A percentile compares a stretch with the other conserved stretches of the same genome.
These are phyloP conservation scores for Drymonia ruficornis DNA, from an alignment of 2,888 invertebrate species.

Conservation along the genomic window DNA sequence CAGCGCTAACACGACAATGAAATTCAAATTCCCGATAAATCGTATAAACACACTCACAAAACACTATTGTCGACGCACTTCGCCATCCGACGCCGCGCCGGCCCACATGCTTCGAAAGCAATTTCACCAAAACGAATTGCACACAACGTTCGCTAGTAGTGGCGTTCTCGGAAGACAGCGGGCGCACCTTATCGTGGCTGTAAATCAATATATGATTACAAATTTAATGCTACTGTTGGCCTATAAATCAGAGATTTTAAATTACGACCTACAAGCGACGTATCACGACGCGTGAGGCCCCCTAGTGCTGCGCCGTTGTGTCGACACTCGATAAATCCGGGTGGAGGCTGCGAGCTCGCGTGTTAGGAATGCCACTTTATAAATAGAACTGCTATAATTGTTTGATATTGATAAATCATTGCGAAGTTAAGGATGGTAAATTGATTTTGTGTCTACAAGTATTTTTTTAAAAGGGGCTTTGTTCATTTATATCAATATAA, in stretches of 20 bases:
- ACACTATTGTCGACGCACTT: conserved; percentile 12
- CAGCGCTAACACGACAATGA: conserved; percentile 4
- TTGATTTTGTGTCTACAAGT: not conserved
- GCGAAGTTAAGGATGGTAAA: conserved; percentile 11
- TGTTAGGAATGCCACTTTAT: conserved; percentile 44
- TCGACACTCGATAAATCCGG: conserved; percentile 77
- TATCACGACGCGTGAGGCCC: conserved; percentile 81
- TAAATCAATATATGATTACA: conserved; percentile 85
- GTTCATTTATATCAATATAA: not conserved
- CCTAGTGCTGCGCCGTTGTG: conserved; percentile 79
- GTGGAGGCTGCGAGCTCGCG: conserved; percentile 36
- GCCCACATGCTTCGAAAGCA: conserved; percentile 59
- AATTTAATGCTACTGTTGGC: conserved; percentile 84
- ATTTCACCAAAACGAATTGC: conserved; percentile 62
- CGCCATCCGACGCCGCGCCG: conserved; percentile 5
- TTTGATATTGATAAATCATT: conserved; percentile 52
- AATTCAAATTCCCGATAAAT: conserved; percentile 18
- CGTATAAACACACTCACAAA: conserved; percentile 26
- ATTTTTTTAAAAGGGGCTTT: not conserved
- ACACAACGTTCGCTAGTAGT: conserved; percentile 58
- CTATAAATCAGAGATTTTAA: conserved; percentile 83
- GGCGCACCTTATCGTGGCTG: conserved; percentile 78
- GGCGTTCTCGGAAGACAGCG: conserved; percentile 74
- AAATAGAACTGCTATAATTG: conserved; percentile 50
- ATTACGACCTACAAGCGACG: conserved; percentile 80